Evolutionary conservation across 30 jellyfish, hydroid and myxozoan species (phyloP), one percentile per base, ranked within the genome.

Genomic region (Rhopilema esculentum): DNA sequence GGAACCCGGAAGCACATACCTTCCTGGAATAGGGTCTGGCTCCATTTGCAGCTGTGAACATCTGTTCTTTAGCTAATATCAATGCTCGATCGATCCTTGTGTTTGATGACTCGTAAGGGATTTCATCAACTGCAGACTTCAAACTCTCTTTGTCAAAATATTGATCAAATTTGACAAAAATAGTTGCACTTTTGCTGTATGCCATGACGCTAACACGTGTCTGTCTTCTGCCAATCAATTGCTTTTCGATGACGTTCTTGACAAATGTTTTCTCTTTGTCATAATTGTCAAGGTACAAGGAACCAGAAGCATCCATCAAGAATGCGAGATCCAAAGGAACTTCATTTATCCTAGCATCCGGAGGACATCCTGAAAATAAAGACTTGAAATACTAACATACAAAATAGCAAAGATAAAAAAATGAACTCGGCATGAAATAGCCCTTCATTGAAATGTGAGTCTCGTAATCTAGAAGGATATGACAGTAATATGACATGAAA

Each of bases 81-180:
- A 94, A 71, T 0, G 97, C 98, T 27, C 72, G 64, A 52, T 94
- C 98, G 17, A 94, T 94, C 82, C 98, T 84, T 31, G 98, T 94
- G 28, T 49, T 75, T 25, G 25, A 57, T 73, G 83, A 48, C 75
- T 87, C 93, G 74, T 94, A 89, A 8, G 98, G 97, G 49, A 94
- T 63, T 50, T 26, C 62, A 31, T 88, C 84, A 20, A 94, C 87
- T 9, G 97, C 97, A 26, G 19, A 8, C 23, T 79, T 67, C 1
- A 94, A 67, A 19, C 64, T 70, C 20, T 69, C 50, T n/a, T 63
- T 77, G 70, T 67, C 72, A 63, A 52, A 68, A 75, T 32, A 81
- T 20, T 78, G 81, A 27, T 89, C 88, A 53, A 94, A 88, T 33
- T 65, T 67, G 64, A 94, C 91, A 32, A 76, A 84, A 20, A 85